Conservation (phyloP, 2,113 vertebrate genomes). For the Xiphorhynchus elegans region DNA sequence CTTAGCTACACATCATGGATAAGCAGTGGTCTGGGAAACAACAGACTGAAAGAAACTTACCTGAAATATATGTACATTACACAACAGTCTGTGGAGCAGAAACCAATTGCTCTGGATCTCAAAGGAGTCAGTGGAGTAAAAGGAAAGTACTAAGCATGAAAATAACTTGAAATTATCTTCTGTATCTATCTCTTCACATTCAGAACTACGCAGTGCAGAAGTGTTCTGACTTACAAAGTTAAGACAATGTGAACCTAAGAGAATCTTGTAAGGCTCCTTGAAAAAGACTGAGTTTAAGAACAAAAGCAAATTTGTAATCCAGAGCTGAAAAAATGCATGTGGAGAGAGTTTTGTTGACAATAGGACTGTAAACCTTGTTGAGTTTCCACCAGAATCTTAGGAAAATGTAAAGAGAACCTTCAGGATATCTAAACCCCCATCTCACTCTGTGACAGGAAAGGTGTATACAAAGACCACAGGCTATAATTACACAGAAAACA, state of each 20-base stretch:
- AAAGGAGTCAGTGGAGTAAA: background rate
- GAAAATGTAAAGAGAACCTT: background rate
- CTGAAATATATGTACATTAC: fast-evolving
- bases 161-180: background rate
- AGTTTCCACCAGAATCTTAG: background rate
- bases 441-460: background rate
- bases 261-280: background rate
- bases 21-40: background rate
- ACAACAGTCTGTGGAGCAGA: background rate
- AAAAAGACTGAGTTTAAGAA: background rate
- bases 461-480: background rate
- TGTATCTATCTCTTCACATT: background rate
- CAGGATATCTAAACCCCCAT: fast-evolving
- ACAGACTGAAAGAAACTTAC: background rate
- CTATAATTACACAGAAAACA: background rate
- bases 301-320: background rate
- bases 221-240: background rate
- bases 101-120: background rate
- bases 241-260: background rate
- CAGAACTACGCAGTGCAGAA: background rate
- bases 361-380: background rate
- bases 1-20: fast-evolving
- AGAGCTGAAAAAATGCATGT: background rate
- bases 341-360: background rate
- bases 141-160: background rate